Evolutionary conservation across 2,797 vertebrate species (phyloP), one percentile per base, ranked within the genome.

Genomic region (Silurus aristotelis): DNA sequence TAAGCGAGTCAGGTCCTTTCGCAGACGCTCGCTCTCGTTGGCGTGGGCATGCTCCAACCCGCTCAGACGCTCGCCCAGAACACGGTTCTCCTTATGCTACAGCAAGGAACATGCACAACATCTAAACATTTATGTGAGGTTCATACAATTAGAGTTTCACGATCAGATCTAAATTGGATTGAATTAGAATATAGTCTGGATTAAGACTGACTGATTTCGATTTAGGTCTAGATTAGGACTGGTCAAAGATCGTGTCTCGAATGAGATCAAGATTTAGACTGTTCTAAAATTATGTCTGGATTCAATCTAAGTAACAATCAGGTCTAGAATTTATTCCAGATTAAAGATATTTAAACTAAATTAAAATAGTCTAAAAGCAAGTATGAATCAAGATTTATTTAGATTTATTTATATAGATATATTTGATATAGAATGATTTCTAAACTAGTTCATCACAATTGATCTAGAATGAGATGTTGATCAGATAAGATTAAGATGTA

Each of bases 81-180:
- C 88, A 64, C 94, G 95, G 91, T 97, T 97, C 1, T 99, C 97
- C 92, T 97, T 98, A 90, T 90, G 93, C 98, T 99, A 88, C 9
- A 78, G 72, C 0, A 1, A 73, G 7, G 66, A 58, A 1, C 19
- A 82, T 72, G 31, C 66, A 67, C n/a, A 43, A 56, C 19, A 31
- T 80, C 52, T 61, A 55, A 10, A 19, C 5, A 27, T 22, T 8
- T 22, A n/a, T 1, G 17, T 78, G 9, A 27, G 13, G 3, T 66
- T 12, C n/a, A 66, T 25, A 66, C 3, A 3, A 27, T 13, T 66
- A 31, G 31, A 31, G 2, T 31, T 31, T 31, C 3, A 31, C 31
- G 31, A 31, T 31, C 31, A 31, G 31, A 31, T 31, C 31, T 31
- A 3, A 31, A 31, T 31, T 31, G 31, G 1, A 38, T 13, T 38